Evolutionary conservation across 1,140 invertebrate species (phyloP), one percentile per base, ranked within the genome.

Genomic region (Ylistrum balloti): DNA sequence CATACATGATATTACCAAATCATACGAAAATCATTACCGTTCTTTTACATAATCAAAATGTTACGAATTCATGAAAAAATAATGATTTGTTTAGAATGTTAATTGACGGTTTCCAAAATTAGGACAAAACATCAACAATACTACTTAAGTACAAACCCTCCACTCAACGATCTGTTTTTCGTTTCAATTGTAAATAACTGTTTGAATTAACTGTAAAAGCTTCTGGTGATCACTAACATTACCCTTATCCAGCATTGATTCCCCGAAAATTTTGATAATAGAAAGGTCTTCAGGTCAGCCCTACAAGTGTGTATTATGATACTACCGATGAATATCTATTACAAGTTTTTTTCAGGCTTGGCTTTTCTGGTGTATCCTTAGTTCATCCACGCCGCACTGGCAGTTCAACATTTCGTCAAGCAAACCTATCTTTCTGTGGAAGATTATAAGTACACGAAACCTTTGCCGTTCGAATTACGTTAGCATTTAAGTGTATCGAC

Each of bases 401-500:
- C 45, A 74, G 28, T 74, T 74, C n/a, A 74, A 74, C 0, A n/a
- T 74, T 74, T 74, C 56, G 20, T 9, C 56, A 74, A n/a, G 28
- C 56, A 28, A 74, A n/a, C 22, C 5, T 28, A 11, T 74, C 56
- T 9, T 74, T 74, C 56, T 74, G n/a, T 1, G 5, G 5, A 28
- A 5, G 17, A 17, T 5, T 74, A 74, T 38, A 74, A 74, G 56
- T 74, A 74, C 56, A 74, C 5, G 56, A 5, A n/a, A 74, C 56
- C 56, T n/a, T 17, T 74, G 56, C 56, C n/a, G 22, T 28, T 11
- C 22, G 20, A 28, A 74, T 74, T 5, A 74, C 56, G 56, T 74
- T 74, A 74, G 56, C 56, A 74, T 74, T 28, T 74, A 74, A 5
- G 28, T 74, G 56, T 74, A 74, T 74, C 56, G 56, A 74, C 56